Evolutionary conservation across 2,113 vertebrate species (phyloP).

Genomic region (Chelonoidis abingdonii): DNA sequence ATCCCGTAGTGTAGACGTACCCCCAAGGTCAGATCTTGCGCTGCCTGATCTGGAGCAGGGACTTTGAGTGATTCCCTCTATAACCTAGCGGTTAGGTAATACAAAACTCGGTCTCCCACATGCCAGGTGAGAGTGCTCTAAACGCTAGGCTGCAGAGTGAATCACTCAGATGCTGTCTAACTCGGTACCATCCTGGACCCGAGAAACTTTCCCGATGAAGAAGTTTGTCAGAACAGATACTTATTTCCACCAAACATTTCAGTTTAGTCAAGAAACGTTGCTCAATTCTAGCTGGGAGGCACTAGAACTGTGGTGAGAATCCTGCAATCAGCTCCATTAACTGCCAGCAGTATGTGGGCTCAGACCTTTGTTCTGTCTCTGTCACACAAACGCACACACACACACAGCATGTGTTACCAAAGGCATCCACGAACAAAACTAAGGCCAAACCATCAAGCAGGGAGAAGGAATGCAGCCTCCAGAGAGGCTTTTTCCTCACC

Average conservation of each 20-base stretch:
- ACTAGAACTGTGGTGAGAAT: background rate
- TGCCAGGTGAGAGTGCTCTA: background rate
- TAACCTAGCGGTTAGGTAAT: background rate
- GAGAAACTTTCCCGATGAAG: background rate
- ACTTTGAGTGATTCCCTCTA: background rate
- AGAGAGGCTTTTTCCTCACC: slow-evolving; percentile 76
- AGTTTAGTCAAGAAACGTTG: background rate
- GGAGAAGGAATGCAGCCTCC: rapidly evolving
- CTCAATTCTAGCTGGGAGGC: no score
- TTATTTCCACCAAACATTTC: background rate
- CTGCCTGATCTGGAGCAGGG: background rate
- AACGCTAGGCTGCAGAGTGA: background rate
- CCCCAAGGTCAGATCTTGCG: background rate
- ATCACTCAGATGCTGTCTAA: background rate
- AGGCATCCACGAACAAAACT: background rate
- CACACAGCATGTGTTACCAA: background rate
- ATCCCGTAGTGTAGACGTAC: no score
- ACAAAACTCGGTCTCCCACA: background rate
- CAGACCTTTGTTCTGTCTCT: rapidly evolving
- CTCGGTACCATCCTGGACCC: background rate
- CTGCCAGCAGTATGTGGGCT: background rate
- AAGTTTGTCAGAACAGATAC: background rate
- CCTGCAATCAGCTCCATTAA: background rate
- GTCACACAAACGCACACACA: rapidly evolving
- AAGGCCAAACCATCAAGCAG: background rate